These are phyloP conservation scores for Petrolisthes manimaculis DNA, from an alignment of 2,888 invertebrate genomes.

Conservation along the genomic window DNA sequence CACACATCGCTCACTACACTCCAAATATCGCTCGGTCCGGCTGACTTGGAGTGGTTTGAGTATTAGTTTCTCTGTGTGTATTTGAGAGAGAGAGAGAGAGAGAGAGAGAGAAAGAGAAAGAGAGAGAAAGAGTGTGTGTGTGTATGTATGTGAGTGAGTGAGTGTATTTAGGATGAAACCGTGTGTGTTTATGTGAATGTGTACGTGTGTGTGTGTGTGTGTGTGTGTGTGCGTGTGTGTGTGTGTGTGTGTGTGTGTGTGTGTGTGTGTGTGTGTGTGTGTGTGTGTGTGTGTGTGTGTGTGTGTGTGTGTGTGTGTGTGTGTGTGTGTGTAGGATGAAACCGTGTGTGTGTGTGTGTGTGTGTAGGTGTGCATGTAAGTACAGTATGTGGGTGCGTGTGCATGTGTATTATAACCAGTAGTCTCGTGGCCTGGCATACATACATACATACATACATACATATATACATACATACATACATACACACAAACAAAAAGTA, in stretches of 20 bases:
- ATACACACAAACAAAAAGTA: too few species aligned
- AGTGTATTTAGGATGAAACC: not conserved
- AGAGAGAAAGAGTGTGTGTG: not conserved
- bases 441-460: too few species aligned
- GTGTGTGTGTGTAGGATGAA: not conserved
- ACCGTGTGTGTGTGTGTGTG: not conserved
- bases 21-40: too few species aligned
- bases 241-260: not conserved
- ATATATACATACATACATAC: too few species aligned
- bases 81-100: not conserved
- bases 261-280: not conserved
- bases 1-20: too few species aligned
- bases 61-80: not conserved
- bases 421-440: too few species aligned
- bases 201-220: not conserved
- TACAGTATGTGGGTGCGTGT: too few species aligned
- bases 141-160: not conserved
- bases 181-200: not conserved
- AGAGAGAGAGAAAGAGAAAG: not conserved
- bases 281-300: not conserved
- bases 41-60: too few species aligned
- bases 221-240: not conserved
- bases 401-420: too few species aligned
- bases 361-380: too few species aligned
- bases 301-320: constrained; percentile 1